phyloP scores from a whole-genome alignment of 2,888 invertebrate genomes.

The Pollenia labialis region DNA sequence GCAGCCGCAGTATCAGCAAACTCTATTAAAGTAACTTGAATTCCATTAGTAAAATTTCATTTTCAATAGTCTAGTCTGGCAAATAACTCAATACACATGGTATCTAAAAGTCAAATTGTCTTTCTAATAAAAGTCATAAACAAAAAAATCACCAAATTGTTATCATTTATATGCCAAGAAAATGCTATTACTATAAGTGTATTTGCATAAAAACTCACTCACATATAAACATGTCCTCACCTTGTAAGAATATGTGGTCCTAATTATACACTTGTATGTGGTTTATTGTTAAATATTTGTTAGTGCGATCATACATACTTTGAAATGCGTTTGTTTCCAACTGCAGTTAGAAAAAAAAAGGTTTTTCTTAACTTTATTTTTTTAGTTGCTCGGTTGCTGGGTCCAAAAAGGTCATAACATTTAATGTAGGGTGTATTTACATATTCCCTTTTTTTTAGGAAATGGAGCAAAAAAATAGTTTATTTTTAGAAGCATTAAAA shows the following conservation, averaged over 20 bases:
- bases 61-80: not conserved
- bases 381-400: constrained; percentile 18
- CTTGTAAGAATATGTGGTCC: not conserved
- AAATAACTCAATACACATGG: not conserved
- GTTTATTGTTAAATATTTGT: constrained; percentile 11
- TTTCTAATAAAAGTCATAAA: not conserved
- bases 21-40: constrained; percentile 30
- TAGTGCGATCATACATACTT: not conserved
- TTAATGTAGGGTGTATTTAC: constrained; percentile 52
- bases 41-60: constrained; percentile 52
- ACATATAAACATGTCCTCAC: not conserved
- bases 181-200: constrained; percentile 68
- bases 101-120: not conserved
- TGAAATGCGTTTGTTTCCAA: constrained; percentile 30
- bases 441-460: not conserved
- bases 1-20: not conserved
- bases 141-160: constrained; percentile 16
- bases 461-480: constrained; percentile 53
- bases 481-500: constrained; percentile 23
- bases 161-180: constrained; percentile 69
- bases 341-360: not conserved
- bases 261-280: constrained; percentile 24
- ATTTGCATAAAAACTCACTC: constrained; percentile 51
- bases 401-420: constrained; percentile 57
- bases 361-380: not conserved